Evolutionary conservation across 2,888 invertebrate species (phyloP).

Genomic region (Melipona beecheii): DNA sequence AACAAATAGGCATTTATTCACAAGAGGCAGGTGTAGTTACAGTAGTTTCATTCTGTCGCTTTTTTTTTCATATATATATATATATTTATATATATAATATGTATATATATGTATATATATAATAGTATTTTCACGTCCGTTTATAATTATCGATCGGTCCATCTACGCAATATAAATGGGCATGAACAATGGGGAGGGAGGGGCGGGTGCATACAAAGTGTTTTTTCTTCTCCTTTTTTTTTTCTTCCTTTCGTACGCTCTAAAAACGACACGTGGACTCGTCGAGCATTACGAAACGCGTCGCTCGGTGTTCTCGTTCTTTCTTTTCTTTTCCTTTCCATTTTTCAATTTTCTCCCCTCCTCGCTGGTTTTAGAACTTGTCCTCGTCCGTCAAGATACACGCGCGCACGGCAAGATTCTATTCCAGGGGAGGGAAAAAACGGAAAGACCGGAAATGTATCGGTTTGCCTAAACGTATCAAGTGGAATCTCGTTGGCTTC

Average conservation of each 20-base stretch:
- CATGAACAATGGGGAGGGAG: slow-evolving; percentile 74
- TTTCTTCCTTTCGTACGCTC: slow-evolving; percentile 59
- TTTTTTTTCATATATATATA: slow-evolving; percentile 67
- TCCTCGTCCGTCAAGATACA: slow-evolving; percentile 27
- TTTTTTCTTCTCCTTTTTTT: not conserved
- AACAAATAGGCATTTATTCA: slow-evolving; percentile 84
- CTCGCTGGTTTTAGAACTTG: slow-evolving; percentile 40
- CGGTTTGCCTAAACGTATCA: slow-evolving; percentile 17
- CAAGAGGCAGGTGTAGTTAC: slow-evolving; percentile 84
- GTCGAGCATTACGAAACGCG: slow-evolving; percentile 50
- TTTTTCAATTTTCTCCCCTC: slow-evolving; percentile 17
- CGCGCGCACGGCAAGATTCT: slow-evolving; percentile 57
- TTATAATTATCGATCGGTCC: slow-evolving; percentile 77
- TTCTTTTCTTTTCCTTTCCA: not conserved
- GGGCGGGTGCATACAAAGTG: slow-evolving; percentile 77
- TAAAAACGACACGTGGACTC: slow-evolving; percentile 58
- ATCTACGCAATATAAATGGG: slow-evolving; percentile 80
- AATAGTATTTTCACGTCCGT: slow-evolving; percentile 74
- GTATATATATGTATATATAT: slow-evolving; percentile 63
- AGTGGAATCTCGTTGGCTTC: slow-evolving; percentile 58
- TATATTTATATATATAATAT: slow-evolving; percentile 58
- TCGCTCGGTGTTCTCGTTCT: slow-evolving; percentile 33
- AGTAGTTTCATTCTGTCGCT: slow-evolving; percentile 80
- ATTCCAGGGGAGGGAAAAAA: slow-evolving; percentile 46
- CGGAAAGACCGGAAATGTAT: slow-evolving; percentile 14